phyloP scores from a whole-genome alignment of 1,140 invertebrate genomes.

The Periplaneta americana region DNA sequence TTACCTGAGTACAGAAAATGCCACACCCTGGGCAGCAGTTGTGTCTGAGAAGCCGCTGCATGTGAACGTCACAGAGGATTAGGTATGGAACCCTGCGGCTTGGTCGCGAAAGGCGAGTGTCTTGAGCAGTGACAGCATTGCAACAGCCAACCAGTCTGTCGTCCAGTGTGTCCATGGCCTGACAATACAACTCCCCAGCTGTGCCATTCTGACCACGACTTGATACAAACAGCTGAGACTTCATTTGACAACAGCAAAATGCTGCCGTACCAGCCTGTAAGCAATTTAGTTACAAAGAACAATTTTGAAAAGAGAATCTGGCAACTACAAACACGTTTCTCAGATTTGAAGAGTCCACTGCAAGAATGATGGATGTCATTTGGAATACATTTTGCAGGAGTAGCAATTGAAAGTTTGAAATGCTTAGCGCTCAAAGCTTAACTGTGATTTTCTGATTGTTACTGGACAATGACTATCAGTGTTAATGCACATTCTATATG shows the following conservation, averaged over 20 bases:
- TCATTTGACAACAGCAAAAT: conserved; percentile 42
- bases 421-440: no score
- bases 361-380: no score
- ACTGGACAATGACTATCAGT: no score
- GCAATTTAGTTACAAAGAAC: no score
- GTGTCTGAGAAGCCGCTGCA: conserved; percentile 67
- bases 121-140: conserved; percentile 57
- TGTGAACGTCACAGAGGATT: conserved; percentile 77
- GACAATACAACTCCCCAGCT: conserved; percentile 45
- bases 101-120: conserved; percentile 58
- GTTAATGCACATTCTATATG: no score
- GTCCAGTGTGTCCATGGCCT: conserved; percentile 75
- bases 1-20: conserved; percentile 84
- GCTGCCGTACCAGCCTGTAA: conserved; percentile 34
- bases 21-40: conserved; percentile 90
- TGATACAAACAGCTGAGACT: conserved; percentile 41
- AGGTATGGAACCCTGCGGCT: conserved; percentile 76
- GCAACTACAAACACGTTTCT: no score
- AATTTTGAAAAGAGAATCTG: no score
- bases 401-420: no score
- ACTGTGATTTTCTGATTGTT: no score
- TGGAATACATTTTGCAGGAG: no score
- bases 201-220: conserved; percentile 31
- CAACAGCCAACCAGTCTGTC: conserved; percentile 73
- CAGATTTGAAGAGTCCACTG: no score